Percentiles rank a stretch among this genome's conserved stretches.
Evolutionary conservation across 1,140 invertebrate species (phyloP).

Genomic region (Xylocopa sonorina): DNA sequence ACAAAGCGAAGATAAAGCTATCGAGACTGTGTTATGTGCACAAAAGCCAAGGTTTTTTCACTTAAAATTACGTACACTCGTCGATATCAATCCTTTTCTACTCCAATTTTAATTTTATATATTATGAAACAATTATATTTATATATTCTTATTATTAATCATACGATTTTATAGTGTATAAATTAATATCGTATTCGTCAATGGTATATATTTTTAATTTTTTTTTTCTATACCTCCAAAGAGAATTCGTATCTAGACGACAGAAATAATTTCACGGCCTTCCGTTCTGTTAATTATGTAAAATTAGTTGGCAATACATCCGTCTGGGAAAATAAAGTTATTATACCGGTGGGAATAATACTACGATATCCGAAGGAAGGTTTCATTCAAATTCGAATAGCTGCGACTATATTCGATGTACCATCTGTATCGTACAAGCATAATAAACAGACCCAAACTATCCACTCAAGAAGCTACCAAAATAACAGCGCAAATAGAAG

Average conservation of each 20-base stretch:
- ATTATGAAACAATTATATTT: no score
- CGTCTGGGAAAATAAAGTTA: not conserved
- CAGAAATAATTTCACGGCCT: not conserved
- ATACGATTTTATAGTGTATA: no score
- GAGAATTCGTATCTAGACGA: no score
- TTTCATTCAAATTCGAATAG: slow-evolving; percentile 13
- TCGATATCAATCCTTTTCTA: no score
- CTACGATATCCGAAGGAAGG: not conserved
- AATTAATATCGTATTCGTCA: no score
- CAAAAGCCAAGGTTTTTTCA: not conserved
- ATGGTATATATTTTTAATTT: no score
- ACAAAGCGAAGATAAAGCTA: slow-evolving; percentile 28
- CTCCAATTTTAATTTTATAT: not conserved
- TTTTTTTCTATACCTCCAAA: no score
- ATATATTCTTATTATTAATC: no score
- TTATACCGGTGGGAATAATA: not conserved
- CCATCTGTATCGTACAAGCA: slow-evolving; percentile 30
- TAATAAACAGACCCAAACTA: slow-evolving; percentile 42
- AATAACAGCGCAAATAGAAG: slow-evolving; percentile 34
- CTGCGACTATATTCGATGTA: slow-evolving; percentile 11
- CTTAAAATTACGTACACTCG: not conserved
- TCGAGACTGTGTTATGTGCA: not conserved
- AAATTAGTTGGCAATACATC: not conserved
- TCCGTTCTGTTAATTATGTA: not conserved
- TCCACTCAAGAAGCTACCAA: slow-evolving; percentile 36